A percentile compares a stretch with the other conserved stretches of the same genome.
These are phyloP conservation scores for Laspeyria flexula DNA, from an alignment of 2,888 invertebrate species.

Conservation along the genomic window DNA sequence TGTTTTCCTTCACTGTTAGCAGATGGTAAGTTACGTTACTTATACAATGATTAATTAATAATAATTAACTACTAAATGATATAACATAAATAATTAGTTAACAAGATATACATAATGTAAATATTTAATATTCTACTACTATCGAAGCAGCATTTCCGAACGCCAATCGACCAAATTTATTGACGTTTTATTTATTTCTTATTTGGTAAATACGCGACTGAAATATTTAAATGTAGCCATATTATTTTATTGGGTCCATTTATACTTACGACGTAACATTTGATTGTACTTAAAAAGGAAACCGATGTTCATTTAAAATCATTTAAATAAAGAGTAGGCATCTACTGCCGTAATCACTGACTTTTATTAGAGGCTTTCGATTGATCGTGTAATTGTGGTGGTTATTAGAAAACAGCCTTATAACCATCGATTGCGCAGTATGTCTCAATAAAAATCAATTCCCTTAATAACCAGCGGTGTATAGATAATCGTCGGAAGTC, in stretches of 20 bases:
- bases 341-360: conserved; percentile 38
- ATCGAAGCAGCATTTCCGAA: background rate
- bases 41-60: too few species aligned
- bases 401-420: conserved; percentile 52
- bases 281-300: conserved; percentile 13
- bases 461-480: conserved; percentile 62
- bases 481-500: conserved; percentile 71
- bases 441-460: conserved; percentile 67
- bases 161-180: background rate
- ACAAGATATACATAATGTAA: too few species aligned
- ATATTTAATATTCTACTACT: background rate
- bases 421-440: conserved; percentile 48
- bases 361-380: conserved; percentile 40
- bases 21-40: too few species aligned
- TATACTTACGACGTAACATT: conserved; percentile 9
- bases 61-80: too few species aligned
- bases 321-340: conserved; percentile 35
- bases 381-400: conserved; percentile 49
- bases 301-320: conserved; percentile 20
- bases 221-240: conserved; percentile 12
- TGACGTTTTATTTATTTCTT: conserved; percentile 6
- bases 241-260: conserved; percentile 20
- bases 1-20: too few species aligned
- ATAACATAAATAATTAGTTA: too few species aligned
- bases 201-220: background rate